Evolutionary conservation across 2,888 invertebrate genomes (phyloP), one percentile per base, ranked within the genome.

Genomic region (Sinhomidia bicolor): DNA sequence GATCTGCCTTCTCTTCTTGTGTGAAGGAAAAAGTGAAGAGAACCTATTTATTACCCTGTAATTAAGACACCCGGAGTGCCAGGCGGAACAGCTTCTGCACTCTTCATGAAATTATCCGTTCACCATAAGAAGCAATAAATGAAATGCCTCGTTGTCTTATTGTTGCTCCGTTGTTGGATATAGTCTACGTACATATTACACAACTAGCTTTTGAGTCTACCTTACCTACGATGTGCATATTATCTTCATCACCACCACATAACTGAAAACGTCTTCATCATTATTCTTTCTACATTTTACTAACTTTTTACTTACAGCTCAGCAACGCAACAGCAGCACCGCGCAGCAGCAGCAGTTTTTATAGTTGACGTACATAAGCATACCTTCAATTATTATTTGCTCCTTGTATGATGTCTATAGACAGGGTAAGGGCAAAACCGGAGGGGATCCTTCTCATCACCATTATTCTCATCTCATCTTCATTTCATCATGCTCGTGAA

Each of bases 31-130:
- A 86, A 86, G 80, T 86, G 79, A 79, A 82, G 87, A 82, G 81
- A 65, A 88, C 82, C 88, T 88, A 88, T 88, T 88, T 88, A 88
- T 82, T 82, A 88, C 88, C 82, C 88, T 88, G 82, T 88, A 88
- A 88, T 88, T 88, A 88, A 88, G 88, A 88, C 88, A 88, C 88
- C 88, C 88, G 88, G 88, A 88, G 88, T 82, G 88, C 88, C 76
- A 81, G 81, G 87, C 87, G 87, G 87, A 87, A 87, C 87, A 87
- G 87, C 87, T 87, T 87, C 87, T 87, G 87, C 87, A 87, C 87
- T 88, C 88, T 88, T 62, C 65, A 68, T 36, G 81, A 88, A 84
- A 88, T 88, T 88, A 88, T 88, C 82, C 82, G 62, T 88, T 82
- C 87, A 57, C 74, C 76, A 87, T 65, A 62, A 68, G 68, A 81